phyloP scores from a whole-genome alignment of 2,888 invertebrate species.

The Nomada fucata region DNA sequence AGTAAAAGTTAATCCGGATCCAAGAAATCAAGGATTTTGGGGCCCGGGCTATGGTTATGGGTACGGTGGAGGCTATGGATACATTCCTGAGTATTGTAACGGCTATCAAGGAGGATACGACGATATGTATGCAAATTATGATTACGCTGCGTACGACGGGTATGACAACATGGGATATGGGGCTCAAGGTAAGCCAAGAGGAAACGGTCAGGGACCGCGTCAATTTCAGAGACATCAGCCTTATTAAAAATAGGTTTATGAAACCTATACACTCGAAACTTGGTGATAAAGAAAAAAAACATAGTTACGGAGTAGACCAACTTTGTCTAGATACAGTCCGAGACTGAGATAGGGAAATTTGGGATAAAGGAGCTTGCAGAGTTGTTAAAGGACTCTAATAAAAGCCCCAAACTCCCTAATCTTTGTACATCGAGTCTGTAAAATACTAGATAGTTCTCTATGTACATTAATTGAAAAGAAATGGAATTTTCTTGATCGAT shows the following conservation, averaged over 20 bases:
- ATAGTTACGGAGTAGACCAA: conserved; percentile 71
- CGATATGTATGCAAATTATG: conserved; percentile 84
- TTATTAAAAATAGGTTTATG: conserved; percentile 74
- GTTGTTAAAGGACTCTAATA: conserved; percentile 19
- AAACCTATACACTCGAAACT: conserved; percentile 61
- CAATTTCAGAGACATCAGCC: conserved; percentile 84
- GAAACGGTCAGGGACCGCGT: conserved; percentile 82
- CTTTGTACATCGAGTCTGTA: conserved; percentile 62
- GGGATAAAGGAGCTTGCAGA: conserved; percentile 46
- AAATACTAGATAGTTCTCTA: conserved; percentile 62
- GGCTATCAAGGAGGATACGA: conserved; percentile 82
- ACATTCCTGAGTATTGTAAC: conserved; percentile 81
- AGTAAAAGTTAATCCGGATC: conserved; percentile 86
- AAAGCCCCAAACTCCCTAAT: conserved; percentile 57
- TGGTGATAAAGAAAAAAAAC: conserved; percentile 73
- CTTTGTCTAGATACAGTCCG: conserved; percentile 58
- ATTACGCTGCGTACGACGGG: conserved; percentile 82
- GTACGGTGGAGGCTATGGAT: conserved; percentile 80
- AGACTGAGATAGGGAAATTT: conserved; percentile 63
- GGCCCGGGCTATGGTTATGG: conserved; percentile 81
- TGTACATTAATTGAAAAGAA: conserved; percentile 62
- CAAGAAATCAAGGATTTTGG: conserved; percentile 82
- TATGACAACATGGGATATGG: conserved; percentile 81
- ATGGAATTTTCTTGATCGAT: conserved; percentile 53
- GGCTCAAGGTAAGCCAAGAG: conserved; percentile 81